phyloP scores from a whole-genome alignment of 2,113 vertebrate species.

The Phylloscopus trochiloides region DNA sequence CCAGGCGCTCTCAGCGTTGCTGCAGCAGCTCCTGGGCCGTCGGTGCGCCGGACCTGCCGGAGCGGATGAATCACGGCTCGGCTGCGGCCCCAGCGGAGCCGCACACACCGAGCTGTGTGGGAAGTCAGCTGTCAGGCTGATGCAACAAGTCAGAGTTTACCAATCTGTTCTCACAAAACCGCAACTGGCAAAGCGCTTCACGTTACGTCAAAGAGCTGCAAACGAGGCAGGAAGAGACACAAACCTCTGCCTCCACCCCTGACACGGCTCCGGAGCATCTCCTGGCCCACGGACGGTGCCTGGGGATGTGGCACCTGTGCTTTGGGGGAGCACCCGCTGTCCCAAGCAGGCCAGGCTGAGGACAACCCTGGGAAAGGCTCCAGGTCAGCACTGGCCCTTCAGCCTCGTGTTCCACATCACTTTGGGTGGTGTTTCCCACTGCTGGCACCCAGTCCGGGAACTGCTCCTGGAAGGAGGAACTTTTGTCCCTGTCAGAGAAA shows the following conservation, averaged over 20 bases:
- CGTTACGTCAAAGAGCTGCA: background rate
- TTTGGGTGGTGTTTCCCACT: background rate
- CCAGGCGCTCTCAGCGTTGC: background rate
- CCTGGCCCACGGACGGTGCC: accelerated
- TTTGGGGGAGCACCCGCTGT: accelerated
- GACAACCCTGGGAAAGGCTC: background rate
- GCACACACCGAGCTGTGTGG: background rate
- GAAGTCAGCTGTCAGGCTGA: constrained; percentile 60
- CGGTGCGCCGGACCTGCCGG: background rate
- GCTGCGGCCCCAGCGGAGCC: constrained; percentile 2
- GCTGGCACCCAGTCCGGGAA: background rate
- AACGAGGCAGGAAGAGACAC: constrained; percentile 13
- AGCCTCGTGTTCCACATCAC: background rate
- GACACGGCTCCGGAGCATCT: background rate
- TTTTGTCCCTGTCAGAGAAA: background rate
- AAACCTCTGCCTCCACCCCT: constrained; percentile 1
- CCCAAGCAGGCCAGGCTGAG: background rate
- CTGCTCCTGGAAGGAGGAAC: background rate
- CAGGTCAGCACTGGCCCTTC: background rate
- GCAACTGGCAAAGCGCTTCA: constrained; percentile 18
- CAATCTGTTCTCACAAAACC: constrained; percentile 59
- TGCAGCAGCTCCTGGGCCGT: background rate
- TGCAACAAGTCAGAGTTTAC: constrained; percentile 62
- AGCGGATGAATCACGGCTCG: background rate
- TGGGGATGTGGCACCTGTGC: background rate